A percentile compares a stretch with the other conserved stretches of the same genome.
phyloP scores from a whole-genome alignment of 2,888 invertebrate species.

The Bombylius discolor region DNA sequence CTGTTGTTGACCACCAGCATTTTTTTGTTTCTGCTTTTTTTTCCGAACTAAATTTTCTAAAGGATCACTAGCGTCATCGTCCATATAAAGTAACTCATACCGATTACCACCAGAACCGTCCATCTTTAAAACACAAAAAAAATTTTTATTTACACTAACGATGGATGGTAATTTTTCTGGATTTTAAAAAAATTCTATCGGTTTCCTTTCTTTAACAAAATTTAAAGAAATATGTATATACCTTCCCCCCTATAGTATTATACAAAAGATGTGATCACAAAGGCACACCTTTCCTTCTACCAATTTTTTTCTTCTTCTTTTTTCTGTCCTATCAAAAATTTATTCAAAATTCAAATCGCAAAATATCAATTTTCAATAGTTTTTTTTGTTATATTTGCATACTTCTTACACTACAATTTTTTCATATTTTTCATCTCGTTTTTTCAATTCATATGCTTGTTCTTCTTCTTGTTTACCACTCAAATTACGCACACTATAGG shows the following conservation, averaged over 20 bases:
- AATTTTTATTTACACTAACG: constrained; percentile 6
- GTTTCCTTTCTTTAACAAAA: not conserved
- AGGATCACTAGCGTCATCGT: constrained; percentile 36
- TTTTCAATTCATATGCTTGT: too few relatives aligned
- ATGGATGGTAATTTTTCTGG: constrained; percentile 6
- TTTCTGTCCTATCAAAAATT: too few relatives aligned
- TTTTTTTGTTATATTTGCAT: too few relatives aligned
- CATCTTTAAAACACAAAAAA: constrained; percentile 19
- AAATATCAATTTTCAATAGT: too few relatives aligned
- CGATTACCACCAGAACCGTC: constrained; percentile 36
- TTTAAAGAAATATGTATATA: too few relatives aligned
- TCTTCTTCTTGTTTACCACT: too few relatives aligned
- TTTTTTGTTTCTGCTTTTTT: constrained; percentile 23
- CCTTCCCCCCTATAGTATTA: too few relatives aligned
- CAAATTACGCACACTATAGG: too few relatives aligned
- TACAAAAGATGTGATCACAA: not conserved
- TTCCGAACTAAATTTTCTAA: constrained; percentile 35
- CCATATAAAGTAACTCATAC: constrained; percentile 37
- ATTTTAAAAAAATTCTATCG: not conserved
- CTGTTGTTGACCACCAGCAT: constrained; percentile 15
- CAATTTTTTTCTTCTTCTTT: not conserved
- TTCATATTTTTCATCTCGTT: too few relatives aligned
- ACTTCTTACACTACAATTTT: too few relatives aligned
- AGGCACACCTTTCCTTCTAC: not conserved
- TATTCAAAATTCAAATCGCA: too few relatives aligned